A percentile compares a stretch with the other conserved stretches of the same genome.
phyloP scores from a whole-genome alignment of 2,113 vertebrate genomes.

The Dasyprocta punctata region DNA sequence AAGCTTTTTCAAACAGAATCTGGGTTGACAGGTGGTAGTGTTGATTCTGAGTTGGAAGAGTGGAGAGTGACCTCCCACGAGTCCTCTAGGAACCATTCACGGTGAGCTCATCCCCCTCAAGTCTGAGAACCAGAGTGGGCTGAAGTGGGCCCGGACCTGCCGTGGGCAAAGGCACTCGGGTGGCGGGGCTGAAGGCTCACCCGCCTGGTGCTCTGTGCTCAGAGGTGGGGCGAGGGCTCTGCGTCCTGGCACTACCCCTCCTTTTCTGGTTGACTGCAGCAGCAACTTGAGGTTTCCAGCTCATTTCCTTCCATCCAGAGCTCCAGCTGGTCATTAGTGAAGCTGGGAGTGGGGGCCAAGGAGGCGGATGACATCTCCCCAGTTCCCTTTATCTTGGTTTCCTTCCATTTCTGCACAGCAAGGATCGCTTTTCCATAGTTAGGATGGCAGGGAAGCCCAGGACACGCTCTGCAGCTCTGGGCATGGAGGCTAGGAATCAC shows the following conservation, averaged over 20 bases:
- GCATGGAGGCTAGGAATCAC: background rate
- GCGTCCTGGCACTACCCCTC: background rate
- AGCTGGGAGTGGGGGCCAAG: background rate
- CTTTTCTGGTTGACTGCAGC: conserved; percentile 71
- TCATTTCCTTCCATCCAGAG: conserved; percentile 79
- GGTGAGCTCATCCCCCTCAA: background rate
- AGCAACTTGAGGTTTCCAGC: conserved; percentile 79
- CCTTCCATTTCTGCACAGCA: conserved; percentile 49
- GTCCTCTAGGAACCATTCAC: background rate
- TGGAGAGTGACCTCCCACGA: background rate
- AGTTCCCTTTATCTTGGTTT: conserved; percentile 68
- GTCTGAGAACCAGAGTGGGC: background rate
- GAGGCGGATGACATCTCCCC: background rate
- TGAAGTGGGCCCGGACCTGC: background rate
- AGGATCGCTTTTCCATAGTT: conserved; percentile 55
- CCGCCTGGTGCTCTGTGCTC: background rate
- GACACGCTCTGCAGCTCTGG: background rate
- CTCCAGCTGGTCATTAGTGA: conserved; percentile 78
- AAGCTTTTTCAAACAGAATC: background rate
- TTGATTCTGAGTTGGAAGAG: conserved; percentile 12
- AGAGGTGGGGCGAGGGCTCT: background rate
- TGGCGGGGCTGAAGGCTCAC: background rate
- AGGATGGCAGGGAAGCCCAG: background rate
- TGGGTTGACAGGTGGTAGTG: background rate
- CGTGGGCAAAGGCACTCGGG: background rate